A percentile compares a stretch with the other conserved stretches of the same genome.
phyloP scores from a whole-genome alignment of 2,113 vertebrate genomes.

The Leucosticte australis region DNA sequence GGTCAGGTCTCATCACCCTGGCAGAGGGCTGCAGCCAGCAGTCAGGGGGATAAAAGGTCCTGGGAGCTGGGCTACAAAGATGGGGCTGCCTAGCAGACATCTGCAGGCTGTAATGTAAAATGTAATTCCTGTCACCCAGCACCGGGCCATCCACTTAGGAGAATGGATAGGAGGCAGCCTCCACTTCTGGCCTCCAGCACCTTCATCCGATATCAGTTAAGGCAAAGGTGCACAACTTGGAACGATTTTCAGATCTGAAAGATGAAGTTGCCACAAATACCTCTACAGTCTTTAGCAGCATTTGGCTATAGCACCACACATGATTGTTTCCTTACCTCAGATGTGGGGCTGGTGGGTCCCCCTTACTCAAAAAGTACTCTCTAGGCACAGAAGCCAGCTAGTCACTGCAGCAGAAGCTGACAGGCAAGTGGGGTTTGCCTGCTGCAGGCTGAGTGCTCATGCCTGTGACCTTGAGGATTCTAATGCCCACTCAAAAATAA shows the following conservation, averaged over 20 bases:
- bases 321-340: not conserved
- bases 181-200: not conserved
- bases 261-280: not conserved
- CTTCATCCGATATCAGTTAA: accelerated
- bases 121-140: not conserved
- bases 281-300: not conserved
- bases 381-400: not conserved
- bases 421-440: not conserved
- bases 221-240: not conserved
- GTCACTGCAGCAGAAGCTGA: not conserved
- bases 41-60: not conserved
- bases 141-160: not conserved
- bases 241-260: not conserved
- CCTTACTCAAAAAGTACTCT: not conserved
- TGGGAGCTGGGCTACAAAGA: not conserved
- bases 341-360: accelerated
- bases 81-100: not conserved
- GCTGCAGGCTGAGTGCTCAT: not conserved
- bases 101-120: not conserved
- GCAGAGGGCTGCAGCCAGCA: not conserved
- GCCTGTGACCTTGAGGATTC: not conserved
- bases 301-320: not conserved
- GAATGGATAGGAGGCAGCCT: not conserved
- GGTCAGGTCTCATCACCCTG: not conserved
- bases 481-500: not conserved